phyloP scores from a whole-genome alignment of 2,113 vertebrate species.

The Melanerpes aurifrons region DNA sequence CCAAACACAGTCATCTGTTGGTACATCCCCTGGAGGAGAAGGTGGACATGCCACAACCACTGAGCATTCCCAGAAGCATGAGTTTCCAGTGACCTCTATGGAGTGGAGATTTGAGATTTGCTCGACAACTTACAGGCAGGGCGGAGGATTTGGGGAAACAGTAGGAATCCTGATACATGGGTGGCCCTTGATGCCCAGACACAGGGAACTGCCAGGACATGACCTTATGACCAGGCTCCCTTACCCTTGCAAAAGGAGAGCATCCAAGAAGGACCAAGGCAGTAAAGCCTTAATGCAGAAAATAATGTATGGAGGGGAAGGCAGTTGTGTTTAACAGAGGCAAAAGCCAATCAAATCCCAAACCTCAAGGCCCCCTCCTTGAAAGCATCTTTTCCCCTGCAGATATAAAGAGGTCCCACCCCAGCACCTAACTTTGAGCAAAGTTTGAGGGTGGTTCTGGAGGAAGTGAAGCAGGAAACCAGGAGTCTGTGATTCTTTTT shows the following conservation, averaged over 20 bases:
- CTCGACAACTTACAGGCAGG: background rate
- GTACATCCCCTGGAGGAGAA: background rate
- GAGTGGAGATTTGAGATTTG: background rate
- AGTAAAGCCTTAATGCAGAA: background rate
- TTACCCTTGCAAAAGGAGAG: background rate
- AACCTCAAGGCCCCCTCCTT: background rate
- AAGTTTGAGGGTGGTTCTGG: background rate
- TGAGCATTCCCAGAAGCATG: background rate
- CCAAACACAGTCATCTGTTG: accelerated
- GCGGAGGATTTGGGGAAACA: background rate
- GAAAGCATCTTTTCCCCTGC: background rate
- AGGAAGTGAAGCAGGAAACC: background rate
- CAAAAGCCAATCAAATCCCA: background rate
- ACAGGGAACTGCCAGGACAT: background rate
- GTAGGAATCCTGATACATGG: background rate
- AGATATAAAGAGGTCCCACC: background rate
- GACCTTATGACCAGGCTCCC: background rate
- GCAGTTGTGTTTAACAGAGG: background rate
- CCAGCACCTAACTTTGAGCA: background rate
- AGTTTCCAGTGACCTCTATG: background rate
- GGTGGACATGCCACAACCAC: background rate
- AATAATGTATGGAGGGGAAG: background rate
- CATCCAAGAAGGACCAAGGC: background rate
- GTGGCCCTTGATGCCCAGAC: background rate
- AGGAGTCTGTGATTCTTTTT: background rate